Evolutionary conservation across 2,113 vertebrate species (phyloP), one percentile per base, ranked within the genome.

Genomic region (Malurus melanocephalus): DNA sequence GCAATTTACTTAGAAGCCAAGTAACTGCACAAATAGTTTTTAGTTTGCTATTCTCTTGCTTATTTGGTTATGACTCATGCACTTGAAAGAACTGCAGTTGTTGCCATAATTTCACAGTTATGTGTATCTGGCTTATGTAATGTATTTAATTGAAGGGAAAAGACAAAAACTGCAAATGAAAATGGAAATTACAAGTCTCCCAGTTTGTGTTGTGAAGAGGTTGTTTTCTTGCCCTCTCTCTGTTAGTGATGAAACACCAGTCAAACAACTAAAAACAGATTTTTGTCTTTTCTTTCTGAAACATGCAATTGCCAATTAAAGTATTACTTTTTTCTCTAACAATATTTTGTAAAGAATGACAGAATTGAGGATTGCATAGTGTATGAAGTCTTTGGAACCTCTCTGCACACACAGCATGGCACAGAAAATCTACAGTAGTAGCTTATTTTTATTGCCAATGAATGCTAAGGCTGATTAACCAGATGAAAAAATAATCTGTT

Each of bases 101-200:
- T 89, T 93, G 56, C 62, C 33, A 45, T 61, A 88, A 91, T 81
- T 92, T 85, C 74, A 75, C 83, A 93, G 66, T 71, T 91, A n/a
- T 67, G 60, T 68, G 72, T 83, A 83, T 93, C 86, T 94, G 92
- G 86, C 78, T 90, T 87, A 53, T 65, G 69, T 82, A 32, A 90
- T 5, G 13, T 40, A 51, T 86, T 88, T 90, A 86, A 72, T 16
- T 84, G 80, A 61, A 75, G 55, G 45, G 33, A 72, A 92, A 91
- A 85, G 61, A 91, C 86, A 93, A 91, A 92, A 93, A 55, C 48
- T 90, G 88, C 69, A 79, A 87, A 93, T 69, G 48, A 84, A 90
- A 88, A 92, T 88, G 65, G 65, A 80, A 91, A 78, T 90, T 42
- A 79, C 30, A 48, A 74, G 81, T 71, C 53, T 89, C 51, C 13